phyloP scores from a whole-genome alignment of 1,140 invertebrate species.

The Dendrolimus punctatus region DNA sequence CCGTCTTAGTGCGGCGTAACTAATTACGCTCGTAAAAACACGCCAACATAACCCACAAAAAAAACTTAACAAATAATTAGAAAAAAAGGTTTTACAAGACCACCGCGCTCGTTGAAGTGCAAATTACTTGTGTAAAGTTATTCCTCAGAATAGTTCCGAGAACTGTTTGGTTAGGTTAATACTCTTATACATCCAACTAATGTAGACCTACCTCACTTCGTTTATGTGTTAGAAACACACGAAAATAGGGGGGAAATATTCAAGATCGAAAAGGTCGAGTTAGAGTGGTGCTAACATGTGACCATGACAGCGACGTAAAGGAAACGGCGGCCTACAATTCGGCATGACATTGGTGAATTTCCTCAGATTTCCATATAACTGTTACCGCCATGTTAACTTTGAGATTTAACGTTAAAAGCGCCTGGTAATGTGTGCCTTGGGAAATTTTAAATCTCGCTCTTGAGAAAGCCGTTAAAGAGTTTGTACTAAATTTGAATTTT shows the following conservation, averaged over 20 bases:
- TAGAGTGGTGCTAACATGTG: constrained; percentile 9
- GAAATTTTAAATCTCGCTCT: no score
- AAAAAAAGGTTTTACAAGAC: not conserved
- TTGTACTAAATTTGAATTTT: no score
- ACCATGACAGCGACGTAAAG: constrained; percentile 26
- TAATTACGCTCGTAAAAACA: not conserved
- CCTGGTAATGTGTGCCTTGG: not conserved
- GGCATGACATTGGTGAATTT: constrained; percentile 30
- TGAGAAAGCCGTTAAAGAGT: no score
- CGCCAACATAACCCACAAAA: constrained; percentile 3
- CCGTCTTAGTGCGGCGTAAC: no score
- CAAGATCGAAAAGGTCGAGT: not conserved
- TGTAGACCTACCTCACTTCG: no score
- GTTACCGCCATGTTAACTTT: constrained; percentile 4
- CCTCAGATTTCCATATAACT: constrained; percentile 19
- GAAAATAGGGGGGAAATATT: not conserved
- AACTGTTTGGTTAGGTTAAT: constrained; percentile 45
- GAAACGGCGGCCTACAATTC: constrained; percentile 27
- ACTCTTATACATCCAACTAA: constrained; percentile 18
- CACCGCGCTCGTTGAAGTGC: constrained; percentile 15
- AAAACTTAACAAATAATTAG: constrained; percentile 7
- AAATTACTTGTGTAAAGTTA: constrained; percentile 51
- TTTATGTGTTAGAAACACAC: not conserved
- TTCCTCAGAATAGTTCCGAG: constrained; percentile 34
- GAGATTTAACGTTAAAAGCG: not conserved